Evolutionary conservation across 2,113 vertebrate genomes (phyloP).

Genomic region (Coreoperca whiteheadi): DNA sequence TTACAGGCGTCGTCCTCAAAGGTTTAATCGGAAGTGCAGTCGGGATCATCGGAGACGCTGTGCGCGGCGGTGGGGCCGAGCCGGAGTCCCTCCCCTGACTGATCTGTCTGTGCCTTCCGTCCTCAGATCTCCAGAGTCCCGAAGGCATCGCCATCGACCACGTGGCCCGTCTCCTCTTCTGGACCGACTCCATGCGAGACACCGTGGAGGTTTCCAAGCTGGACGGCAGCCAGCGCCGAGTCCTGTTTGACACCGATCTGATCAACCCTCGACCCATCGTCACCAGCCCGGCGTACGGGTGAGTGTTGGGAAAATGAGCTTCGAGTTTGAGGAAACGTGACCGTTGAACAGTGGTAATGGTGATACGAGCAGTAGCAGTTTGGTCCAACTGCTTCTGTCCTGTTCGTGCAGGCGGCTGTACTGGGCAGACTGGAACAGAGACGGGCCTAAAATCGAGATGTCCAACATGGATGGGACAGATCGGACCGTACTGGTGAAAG

Average conservation of each 20-base stretch:
- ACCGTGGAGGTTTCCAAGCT: conserved; percentile 92
- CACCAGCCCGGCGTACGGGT: conserved; percentile 89
- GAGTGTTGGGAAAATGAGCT: not conserved
- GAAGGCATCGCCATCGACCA: conserved; percentile 94
- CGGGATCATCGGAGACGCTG: not conserved
- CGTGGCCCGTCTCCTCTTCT: conserved; percentile 92
- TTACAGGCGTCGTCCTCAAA: no score
- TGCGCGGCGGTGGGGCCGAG: not conserved
- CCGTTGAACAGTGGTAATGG: no score
- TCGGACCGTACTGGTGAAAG: conserved; percentile 88
- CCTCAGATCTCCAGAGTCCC: conserved; percentile 91
- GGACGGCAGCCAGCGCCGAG: conserved; percentile 89
- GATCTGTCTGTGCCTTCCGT: not conserved
- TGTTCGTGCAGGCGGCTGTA: conserved; percentile 87
- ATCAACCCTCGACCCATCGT: conserved; percentile 93
- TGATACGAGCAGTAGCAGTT: not conserved
- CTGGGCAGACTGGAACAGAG: conserved; percentile 97
- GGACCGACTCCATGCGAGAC: conserved; percentile 94
- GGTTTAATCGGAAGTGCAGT: not conserved
- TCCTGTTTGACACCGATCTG: conserved; percentile 89
- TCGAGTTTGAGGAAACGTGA: not conserved
- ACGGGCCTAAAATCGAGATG: conserved; percentile 93
- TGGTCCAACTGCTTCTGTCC: not conserved
- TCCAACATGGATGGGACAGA: conserved; percentile 94
- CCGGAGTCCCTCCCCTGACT: not conserved